A percentile compares a stretch with the other conserved stretches of the same genome.
Conservation (phyloP, 2,888 invertebrate species). For the Leucophenga maculata region DNA sequence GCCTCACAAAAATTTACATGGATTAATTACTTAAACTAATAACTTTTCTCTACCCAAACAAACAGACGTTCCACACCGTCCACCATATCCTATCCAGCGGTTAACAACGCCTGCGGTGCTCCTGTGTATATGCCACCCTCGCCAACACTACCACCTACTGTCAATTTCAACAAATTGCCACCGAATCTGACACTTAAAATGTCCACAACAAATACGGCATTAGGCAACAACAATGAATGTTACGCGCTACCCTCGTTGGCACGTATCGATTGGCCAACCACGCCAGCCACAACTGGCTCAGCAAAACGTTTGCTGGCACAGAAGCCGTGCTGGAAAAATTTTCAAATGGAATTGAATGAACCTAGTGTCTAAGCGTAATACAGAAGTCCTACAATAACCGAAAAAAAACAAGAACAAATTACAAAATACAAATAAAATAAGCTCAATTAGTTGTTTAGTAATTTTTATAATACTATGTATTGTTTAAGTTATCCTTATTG, state of each 20-base stretch:
- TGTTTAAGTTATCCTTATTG: background rate
- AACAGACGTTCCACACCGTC: conserved; percentile 45
- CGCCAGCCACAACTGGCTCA: conserved; percentile 27
- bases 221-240: conserved; percentile 30
- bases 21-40: conserved; percentile 31
- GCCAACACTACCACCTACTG: conserved; percentile 44
- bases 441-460: conserved; percentile 10
- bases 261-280: conserved; percentile 24
- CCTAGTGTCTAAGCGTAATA: conserved; percentile 10
- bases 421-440: background rate
- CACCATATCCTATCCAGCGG: conserved; percentile 48
- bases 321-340: conserved; percentile 2
- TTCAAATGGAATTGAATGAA: conserved; percentile 5
- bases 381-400: background rate
- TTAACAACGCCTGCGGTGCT: conserved; percentile 27
- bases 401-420: background rate
- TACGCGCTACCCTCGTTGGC: conserved; percentile 19
- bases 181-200: conserved; percentile 55
- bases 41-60: conserved; percentile 10
- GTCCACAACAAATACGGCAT: conserved; percentile 44
- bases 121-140: conserved; percentile 47
- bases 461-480: background rate
- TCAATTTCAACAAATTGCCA: conserved; percentile 50
- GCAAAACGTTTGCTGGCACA: conserved; percentile 51
- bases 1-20: background rate